Base-by-base conservation (phyloP, 2,888 invertebrate genomes). In the Amblyjoppa proteus region DNA sequence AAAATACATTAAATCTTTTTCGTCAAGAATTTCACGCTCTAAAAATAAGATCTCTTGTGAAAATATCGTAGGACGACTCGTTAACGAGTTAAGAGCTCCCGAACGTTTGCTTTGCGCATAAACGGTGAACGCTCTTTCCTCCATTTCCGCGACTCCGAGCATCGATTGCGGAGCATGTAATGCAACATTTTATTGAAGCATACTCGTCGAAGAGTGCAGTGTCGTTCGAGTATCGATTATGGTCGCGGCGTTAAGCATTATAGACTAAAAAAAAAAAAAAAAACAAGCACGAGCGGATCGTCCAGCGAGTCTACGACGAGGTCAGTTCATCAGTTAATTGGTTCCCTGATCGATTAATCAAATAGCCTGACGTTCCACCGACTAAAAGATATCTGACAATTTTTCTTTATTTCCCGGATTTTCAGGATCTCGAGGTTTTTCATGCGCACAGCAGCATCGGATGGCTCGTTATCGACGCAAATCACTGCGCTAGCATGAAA, bases 181-280 rank as follows among this genome's bases (percentile, higher is more conserved):
- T 61, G 5, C 11, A 31, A 71, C 5, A 71, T 61, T 16, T 45
- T 41, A 41, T 20, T 13, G n/a, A 61, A 2, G 11, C 28, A n/a
- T 16, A 45, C 20, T 25, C 25, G 45, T 45, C 38, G 56, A 38
- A 5, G 73, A 58, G 56, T 28, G 28, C 31, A 11, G 28, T 6
- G 25, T 61, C 61, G 56, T 25, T 79, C 11, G 64, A 79, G 49
- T 53, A 71, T 71, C 71, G 74, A 82, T 82, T 77, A 74, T 73
- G 28, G 58, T 51, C 71, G 13, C 38, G 38, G 5, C 34, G 71
- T 73, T 31, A 20, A 41, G 53, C 45, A 66, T 53, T 20, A 71
- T 28, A 20, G 28, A 38, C 41, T 20, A 20, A 20, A 20, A 20
- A 20, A 20, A 20, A 20, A 20, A 20, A n/a, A n/a, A n/a, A 6